Conservation (phyloP, 2,888 invertebrate genomes). For the Parnassius orleans region DNA sequence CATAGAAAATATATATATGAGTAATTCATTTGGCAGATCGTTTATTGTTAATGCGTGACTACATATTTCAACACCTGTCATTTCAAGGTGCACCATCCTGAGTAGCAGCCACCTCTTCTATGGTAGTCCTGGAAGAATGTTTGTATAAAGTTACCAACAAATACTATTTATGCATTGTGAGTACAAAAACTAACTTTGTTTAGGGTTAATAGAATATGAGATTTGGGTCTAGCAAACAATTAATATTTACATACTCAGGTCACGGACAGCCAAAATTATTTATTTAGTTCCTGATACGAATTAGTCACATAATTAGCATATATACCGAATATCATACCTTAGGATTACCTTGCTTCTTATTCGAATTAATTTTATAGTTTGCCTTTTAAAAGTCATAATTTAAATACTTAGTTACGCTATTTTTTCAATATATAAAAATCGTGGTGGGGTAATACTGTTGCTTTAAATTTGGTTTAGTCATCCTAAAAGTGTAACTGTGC, state of each 20-base stretch:
- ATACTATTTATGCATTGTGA: neutral
- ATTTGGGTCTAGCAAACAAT: constrained; percentile 12
- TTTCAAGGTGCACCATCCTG: constrained; percentile 75
- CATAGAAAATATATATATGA: constrained; percentile 78
- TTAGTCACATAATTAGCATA: constrained; percentile 32
- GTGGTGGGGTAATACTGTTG: constrained; percentile 42
- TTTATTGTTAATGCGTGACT: constrained; percentile 64
- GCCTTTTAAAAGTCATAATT: constrained; percentile 75
- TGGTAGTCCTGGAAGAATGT: constrained; percentile 51
- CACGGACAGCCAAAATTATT: constrained; percentile 45
- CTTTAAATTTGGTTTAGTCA: constrained; percentile 45
- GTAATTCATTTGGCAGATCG: constrained; percentile 77
- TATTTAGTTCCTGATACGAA: constrained; percentile 11
- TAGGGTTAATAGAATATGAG: constrained; percentile 14
- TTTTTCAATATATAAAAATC: constrained; percentile 42
- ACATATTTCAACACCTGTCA: constrained; percentile 58
- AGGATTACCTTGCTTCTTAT: constrained; percentile 61
- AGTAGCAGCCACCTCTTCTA: constrained; percentile 41
- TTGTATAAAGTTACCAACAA: constrained; percentile 4
- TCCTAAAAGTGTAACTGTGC: constrained; percentile 42
- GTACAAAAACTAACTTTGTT: constrained; percentile 3
- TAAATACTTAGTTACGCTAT: constrained; percentile 53
- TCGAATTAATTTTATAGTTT: constrained; percentile 65
- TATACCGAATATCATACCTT: constrained; percentile 53
- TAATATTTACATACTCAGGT: constrained; percentile 43